These are phyloP conservation scores for Crossocerus cetratus DNA, from an alignment of 2,888 invertebrate species.

Conservation along the genomic window DNA sequence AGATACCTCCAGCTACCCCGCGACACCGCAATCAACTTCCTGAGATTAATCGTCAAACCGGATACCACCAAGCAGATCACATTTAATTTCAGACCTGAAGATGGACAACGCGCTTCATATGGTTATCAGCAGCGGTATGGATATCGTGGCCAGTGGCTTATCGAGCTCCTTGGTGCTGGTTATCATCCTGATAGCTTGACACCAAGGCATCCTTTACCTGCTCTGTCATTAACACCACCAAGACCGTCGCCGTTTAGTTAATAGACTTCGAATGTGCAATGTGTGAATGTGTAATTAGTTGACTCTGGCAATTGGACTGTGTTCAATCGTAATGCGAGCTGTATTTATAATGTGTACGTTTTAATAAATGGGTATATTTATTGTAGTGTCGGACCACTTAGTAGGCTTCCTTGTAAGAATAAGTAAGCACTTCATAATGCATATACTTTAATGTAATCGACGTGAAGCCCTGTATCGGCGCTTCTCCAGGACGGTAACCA, in stretches of 20 bases:
- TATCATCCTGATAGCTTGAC: conserved; percentile 23
- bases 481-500: conserved; percentile 78
- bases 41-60: conserved; percentile 25
- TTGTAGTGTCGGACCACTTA: neutral
- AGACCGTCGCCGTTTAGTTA: conserved; percentile 6
- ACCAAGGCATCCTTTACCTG: conserved; percentile 14
- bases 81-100: conserved; percentile 57
- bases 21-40: conserved; percentile 13
- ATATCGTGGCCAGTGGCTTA: conserved; percentile 62
- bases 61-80: conserved; percentile 22
- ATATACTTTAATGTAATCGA: conserved; percentile 82
- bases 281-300: neutral
- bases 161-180: conserved; percentile 63
- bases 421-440: conserved; percentile 73
- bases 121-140: conserved; percentile 60
- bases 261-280: neutral
- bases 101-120: conserved; percentile 51
- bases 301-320: neutral
- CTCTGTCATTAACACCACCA: conserved; percentile 39
- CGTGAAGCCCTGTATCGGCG: conserved; percentile 78
- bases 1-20: conserved; percentile 33
- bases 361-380: neutral
- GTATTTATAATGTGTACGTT: neutral
- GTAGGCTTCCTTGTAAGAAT: neutral
- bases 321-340: too few relatives aligned